Conservation (phyloP, 2,888 invertebrate genomes). For the Spilarctia lutea region DNA sequence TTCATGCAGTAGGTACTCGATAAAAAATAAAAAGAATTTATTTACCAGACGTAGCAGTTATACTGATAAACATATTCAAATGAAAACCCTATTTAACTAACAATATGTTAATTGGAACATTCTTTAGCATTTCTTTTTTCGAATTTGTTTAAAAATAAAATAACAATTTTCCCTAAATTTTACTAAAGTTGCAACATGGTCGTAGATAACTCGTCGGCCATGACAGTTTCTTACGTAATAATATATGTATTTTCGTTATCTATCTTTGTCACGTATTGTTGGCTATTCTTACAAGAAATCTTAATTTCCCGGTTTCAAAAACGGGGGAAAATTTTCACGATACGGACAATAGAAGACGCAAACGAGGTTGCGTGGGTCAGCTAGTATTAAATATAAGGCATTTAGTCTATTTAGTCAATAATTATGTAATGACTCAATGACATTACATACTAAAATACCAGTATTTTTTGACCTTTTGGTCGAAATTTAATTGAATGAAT, state of each 20-base stretch:
- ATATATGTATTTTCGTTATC: neutral
- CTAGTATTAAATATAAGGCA: neutral
- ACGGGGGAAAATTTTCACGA: too few species aligned
- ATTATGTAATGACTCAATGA: neutral
- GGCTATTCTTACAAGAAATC: too few species aligned
- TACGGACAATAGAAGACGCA: too few species aligned
- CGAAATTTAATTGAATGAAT: too few species aligned
- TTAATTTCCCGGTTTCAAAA: too few species aligned
- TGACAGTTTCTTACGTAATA: neutral
- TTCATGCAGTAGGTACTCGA: too few species aligned
- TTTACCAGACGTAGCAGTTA: neutral
- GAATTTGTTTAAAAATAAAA: neutral
- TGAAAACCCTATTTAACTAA: neutral
- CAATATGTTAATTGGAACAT: neutral
- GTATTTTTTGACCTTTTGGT: too few species aligned
- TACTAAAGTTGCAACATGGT: neutral
- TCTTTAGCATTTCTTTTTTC: neutral
- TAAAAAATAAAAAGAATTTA: neutral
- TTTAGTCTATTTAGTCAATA: neutral
- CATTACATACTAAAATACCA: neutral
- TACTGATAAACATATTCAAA: neutral
- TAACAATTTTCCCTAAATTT: neutral
- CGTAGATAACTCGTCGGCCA: neutral
- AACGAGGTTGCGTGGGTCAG: too few species aligned
- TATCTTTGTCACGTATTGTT: too few species aligned